Evolutionary conservation across 1,140 invertebrate species (phyloP).

Genomic region (Oedothorax gibbosus): DNA sequence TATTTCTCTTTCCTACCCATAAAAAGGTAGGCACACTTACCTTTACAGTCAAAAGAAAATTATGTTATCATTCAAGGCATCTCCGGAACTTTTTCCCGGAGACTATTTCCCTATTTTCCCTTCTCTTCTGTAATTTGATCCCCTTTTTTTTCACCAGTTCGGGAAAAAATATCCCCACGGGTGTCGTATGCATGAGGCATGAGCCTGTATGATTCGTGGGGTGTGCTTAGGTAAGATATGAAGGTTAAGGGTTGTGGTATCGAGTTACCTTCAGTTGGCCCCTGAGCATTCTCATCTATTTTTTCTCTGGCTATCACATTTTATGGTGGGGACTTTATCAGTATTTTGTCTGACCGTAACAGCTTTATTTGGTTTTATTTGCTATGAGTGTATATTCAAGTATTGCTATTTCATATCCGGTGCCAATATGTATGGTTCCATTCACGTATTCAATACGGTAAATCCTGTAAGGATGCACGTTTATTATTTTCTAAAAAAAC

Average conservation of each 20-base stretch:
- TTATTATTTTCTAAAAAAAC: too few relatives aligned
- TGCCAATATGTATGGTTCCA: too few relatives aligned
- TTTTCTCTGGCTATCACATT: not conserved
- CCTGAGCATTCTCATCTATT: not conserved
- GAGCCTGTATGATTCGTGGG: slow-evolving; percentile 7
- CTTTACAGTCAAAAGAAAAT: too few relatives aligned
- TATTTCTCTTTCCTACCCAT: too few relatives aligned
- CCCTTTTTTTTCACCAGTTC: too few relatives aligned
- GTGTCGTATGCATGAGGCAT: slow-evolving; percentile 23
- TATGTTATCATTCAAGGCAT: not conserved
- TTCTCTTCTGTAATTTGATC: not conserved
- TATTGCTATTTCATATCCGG: too few relatives aligned
- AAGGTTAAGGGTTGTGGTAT: not conserved
- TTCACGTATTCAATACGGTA: too few relatives aligned
- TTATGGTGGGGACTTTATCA: slow-evolving; percentile 11
- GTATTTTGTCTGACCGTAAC: slow-evolving; percentile 11
- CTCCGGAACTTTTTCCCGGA: not conserved
- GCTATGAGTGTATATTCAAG: too few relatives aligned
- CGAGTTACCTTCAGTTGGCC: slow-evolving; percentile 20
- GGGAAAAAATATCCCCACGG: slow-evolving; percentile 3
- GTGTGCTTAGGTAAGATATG: slow-evolving; percentile 21
- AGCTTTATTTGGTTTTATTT: too few relatives aligned
- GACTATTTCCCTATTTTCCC: slow-evolving; percentile 9
- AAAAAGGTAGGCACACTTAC: too few relatives aligned
- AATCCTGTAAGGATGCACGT: too few relatives aligned